phyloP scores from a whole-genome alignment of 1,140 invertebrate genomes.

The Lepidostoma basale region DNA sequence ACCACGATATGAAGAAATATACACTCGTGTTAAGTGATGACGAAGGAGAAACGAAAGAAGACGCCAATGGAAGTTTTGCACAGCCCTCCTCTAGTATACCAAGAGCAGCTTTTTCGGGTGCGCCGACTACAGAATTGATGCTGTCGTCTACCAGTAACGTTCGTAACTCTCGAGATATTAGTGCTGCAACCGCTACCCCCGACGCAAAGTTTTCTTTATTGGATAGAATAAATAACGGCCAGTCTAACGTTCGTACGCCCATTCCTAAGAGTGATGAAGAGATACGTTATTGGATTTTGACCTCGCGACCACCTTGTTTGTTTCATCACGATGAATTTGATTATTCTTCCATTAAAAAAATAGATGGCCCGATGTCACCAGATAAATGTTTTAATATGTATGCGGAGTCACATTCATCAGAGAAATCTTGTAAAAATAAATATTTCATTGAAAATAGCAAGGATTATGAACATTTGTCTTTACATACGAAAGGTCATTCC shows the following conservation, averaged over 20 bases:
- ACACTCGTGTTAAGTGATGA: conserved; percentile 30
- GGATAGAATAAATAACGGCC: conserved; percentile 1
- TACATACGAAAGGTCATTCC: too few species aligned
- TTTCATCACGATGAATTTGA: conserved; percentile 14
- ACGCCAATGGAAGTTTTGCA: neutral
- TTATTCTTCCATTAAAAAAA: neutral
- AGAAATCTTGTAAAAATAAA: too few species aligned
- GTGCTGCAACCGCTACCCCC: neutral
- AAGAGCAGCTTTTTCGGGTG: neutral
- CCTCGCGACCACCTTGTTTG: conserved; percentile 28
- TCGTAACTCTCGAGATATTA: conserved; percentile 7
- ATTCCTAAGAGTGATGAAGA: conserved; percentile 30
- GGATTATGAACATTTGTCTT: neutral
- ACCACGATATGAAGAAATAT: conserved; percentile 23
- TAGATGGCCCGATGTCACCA: too few species aligned
- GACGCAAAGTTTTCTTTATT: neutral
- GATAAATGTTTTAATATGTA: too few species aligned
- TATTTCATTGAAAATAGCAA: neutral
- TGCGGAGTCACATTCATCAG: too few species aligned
- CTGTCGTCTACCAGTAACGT: neutral
- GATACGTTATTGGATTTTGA: conserved; percentile 34
- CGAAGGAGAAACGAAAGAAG: conserved; percentile 16
- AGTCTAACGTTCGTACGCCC: neutral
- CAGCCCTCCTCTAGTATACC: neutral
- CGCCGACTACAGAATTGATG: neutral